Evolutionary conservation across 1,140 invertebrate genomes (phyloP).

Genomic region (Oryctes rhinoceros): DNA sequence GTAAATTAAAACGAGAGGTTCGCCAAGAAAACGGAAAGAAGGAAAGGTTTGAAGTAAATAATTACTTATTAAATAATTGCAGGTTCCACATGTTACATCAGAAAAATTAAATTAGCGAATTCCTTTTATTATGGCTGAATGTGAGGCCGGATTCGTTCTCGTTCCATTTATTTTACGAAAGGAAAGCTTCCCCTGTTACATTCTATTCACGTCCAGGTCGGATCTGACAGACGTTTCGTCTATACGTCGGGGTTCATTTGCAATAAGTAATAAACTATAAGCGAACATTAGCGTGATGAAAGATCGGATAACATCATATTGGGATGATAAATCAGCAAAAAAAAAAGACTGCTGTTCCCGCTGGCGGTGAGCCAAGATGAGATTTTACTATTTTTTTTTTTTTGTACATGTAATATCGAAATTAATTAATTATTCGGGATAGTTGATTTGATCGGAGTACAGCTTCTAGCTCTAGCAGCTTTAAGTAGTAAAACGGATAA

Average conservation of each 20-base stretch:
- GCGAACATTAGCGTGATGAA: constrained; percentile 29
- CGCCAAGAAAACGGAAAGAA: not conserved
- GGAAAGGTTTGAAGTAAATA: not conserved
- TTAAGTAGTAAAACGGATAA: no score
- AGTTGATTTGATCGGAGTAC: no score
- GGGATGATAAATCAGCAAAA: not conserved
- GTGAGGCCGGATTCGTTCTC: not conserved
- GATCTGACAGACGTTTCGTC: constrained; percentile 7
- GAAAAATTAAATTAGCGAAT: no score
- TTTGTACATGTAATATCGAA: not conserved
- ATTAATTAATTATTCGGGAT: not conserved
- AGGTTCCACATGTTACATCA: not conserved
- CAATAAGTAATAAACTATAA: constrained; percentile 36
- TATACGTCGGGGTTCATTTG: not conserved
- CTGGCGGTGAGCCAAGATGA: not conserved
- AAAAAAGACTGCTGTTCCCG: not conserved
- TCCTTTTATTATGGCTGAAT: no score
- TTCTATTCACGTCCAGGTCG: not conserved
- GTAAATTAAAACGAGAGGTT: not conserved
- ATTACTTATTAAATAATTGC: constrained; percentile 11
- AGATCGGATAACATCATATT: not conserved
- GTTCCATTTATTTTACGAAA: constrained; percentile 1
- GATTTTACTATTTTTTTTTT: not conserved
- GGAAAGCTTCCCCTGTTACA: not conserved
- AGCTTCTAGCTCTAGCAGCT: no score